A percentile compares a stretch with the other conserved stretches of the same genome.
Evolutionary conservation across 2,888 invertebrate genomes (phyloP).

Genomic region (Pachymerium ferrugineum): DNA sequence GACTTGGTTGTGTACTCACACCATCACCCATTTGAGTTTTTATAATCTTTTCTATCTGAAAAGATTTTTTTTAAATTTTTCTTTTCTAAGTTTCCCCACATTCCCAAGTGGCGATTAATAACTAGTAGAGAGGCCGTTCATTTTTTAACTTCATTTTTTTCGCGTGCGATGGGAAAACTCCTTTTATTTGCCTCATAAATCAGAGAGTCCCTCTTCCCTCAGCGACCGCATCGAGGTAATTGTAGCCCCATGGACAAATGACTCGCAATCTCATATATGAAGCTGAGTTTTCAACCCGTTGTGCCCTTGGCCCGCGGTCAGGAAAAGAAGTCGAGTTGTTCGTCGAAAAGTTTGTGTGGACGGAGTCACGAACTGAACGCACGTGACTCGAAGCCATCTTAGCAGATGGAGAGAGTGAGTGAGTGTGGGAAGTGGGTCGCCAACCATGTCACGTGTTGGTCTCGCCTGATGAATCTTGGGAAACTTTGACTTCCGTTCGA

Average conservation of each 20-base stretch:
- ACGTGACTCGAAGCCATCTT: constrained; percentile 22
- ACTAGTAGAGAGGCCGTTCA: not conserved
- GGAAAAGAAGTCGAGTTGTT: not conserved
- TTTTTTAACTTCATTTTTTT: not conserved
- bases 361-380: constrained; percentile 14
- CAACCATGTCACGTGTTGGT: constrained; percentile 24
- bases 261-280: constrained; percentile 16
- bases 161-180: constrained; percentile 17
- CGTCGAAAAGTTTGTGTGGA: not conserved
- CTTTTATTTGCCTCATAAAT: constrained; percentile 27
- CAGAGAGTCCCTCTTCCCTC: not conserved
- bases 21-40: not conserved
- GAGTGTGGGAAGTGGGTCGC: constrained; percentile 6
- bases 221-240: constrained; percentile 25
- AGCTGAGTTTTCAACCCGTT: constrained; percentile 11
- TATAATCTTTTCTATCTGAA: not conserved
- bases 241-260: constrained; percentile 24
- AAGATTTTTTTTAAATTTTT: not conserved
- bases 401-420: not conserved
- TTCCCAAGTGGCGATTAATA: constrained; percentile 25
- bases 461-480: constrained; percentile 27
- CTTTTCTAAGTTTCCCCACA: not conserved
- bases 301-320: constrained; percentile 1
- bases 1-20: not conserved
- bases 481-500: constrained; percentile 27